Evolutionary conservation across 2,113 vertebrate species (phyloP).

Genomic region (Xenopus tropicalis): DNA sequence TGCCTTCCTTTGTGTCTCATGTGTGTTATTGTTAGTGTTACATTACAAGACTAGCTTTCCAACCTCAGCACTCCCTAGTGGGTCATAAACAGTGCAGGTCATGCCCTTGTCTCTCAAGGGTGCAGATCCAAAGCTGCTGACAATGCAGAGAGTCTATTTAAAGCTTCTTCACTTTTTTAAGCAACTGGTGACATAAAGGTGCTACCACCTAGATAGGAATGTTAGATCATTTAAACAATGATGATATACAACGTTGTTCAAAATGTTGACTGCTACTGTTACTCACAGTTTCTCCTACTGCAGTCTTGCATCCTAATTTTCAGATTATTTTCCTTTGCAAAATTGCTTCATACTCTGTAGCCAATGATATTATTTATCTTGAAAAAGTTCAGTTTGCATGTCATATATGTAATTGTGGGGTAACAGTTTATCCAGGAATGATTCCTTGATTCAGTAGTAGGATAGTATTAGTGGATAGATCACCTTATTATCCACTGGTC

Average conservation of each 20-base stretch:
- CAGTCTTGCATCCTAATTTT: too few relatives aligned
- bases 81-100: constrained; percentile 29
- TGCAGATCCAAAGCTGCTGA: constrained; percentile 12
- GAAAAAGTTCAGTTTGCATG: too few relatives aligned
- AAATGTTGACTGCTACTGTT: too few relatives aligned
- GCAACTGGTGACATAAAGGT: not conserved
- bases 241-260: not conserved
- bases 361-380: too few relatives aligned
- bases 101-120: constrained; percentile 20
- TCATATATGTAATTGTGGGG: too few relatives aligned
- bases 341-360: too few relatives aligned
- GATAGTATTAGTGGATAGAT: too few relatives aligned
- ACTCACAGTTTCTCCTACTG: too few relatives aligned
- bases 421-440: too few relatives aligned
- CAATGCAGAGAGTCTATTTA: not conserved
- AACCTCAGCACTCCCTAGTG: constrained; percentile 12
- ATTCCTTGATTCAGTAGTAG: too few relatives aligned
- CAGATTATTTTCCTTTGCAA: too few relatives aligned
- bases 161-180: not conserved
- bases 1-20: not conserved
- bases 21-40: constrained; percentile 28
- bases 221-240: not conserved
- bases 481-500: too few relatives aligned
- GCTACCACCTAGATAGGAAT: not conserved
- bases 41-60: constrained; percentile 25